These are phyloP conservation scores for Phortica okadai DNA, from an alignment of 2,888 invertebrate species.

Conservation along the genomic window DNA sequence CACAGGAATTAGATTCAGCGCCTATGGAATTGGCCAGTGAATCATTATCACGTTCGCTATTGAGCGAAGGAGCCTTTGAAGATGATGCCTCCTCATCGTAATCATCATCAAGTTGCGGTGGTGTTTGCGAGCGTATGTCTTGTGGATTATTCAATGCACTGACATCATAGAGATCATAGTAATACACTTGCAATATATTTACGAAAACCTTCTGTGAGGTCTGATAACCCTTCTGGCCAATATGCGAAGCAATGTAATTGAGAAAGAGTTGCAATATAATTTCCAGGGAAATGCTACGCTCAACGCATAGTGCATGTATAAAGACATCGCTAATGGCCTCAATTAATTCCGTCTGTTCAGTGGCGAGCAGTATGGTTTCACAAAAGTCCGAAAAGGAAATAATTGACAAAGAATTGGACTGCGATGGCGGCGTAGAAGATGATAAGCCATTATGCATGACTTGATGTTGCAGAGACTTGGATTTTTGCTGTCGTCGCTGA, in stretches of 20 bases:
- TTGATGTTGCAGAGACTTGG: constrained; percentile 18
- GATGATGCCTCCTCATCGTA: constrained; percentile 65
- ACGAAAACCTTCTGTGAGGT: constrained; percentile 77
- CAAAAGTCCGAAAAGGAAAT: constrained; percentile 74
- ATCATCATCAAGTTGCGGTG: constrained; percentile 65
- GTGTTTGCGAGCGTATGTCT: constrained; percentile 66
- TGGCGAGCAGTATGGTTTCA: constrained; percentile 71
- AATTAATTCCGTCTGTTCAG: constrained; percentile 66
- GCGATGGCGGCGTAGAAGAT: not conserved
- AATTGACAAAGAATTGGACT: constrained; percentile 52
- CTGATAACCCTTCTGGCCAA: constrained; percentile 78
- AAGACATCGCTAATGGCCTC: constrained; percentile 74
- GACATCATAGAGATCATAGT: constrained; percentile 74
- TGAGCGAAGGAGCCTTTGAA: constrained; percentile 65
- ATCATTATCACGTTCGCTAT: constrained; percentile 70
- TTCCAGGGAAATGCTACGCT: constrained; percentile 72
- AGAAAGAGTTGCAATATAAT: constrained; percentile 79
- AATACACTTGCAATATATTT: constrained; percentile 78
- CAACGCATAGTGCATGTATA: constrained; percentile 73
- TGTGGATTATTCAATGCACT: constrained; percentile 62
- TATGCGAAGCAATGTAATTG: constrained; percentile 82
- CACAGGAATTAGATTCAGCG: constrained; percentile 63
- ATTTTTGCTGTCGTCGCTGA: not conserved
- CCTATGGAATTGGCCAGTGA: constrained; percentile 59
- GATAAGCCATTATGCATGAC: not conserved